Evolutionary conservation across 2,888 invertebrate genomes (phyloP), one percentile per base, ranked within the genome.

Genomic region (Gnatocerus cornutus): DNA sequence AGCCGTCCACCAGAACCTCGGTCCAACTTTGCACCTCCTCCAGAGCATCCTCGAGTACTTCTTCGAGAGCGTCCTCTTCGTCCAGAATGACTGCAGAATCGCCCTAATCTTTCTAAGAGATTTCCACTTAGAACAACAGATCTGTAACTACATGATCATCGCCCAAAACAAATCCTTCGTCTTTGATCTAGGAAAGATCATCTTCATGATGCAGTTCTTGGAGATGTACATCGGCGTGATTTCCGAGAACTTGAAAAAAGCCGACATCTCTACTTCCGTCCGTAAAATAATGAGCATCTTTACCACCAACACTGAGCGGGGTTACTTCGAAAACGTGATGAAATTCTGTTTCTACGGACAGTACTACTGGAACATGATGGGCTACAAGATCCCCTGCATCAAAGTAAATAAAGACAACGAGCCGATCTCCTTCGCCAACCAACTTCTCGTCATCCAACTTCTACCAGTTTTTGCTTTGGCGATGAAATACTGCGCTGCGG

Each of bases 401-500:
- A 70, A 50, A 72, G 62, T 30, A 58, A 68, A 65, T 55, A 59
- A 16, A 68, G 73, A 58, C 67, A 74, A 63, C 37, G 68, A 69
- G 27, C 63, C 56, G 0, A 45, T 66, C 0, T 37, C 53, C 5
- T 79, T 90, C 68, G 88, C 89, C 74, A 88, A 89, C 78, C 90
- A 91, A 80, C 83, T 91, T 73, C 80, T 91, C 14, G 85, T 88
- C 55, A 86, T 90, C 71, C 88, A 91, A 79, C 83, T 93, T 9
- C 82, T 92, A 46, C 93, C 94, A 0, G 80, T 91, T 29, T 80
- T 90, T 29, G 73, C 59, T 63, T 73, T 58, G 72, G 73, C 63
- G 27, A 39, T 16, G 70, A 30, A 71, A 64, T 39, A 69, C 73
- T 21, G 68, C 70, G 6, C 69, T 59, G 41, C 48, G 65, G 3